A percentile compares a stretch with the other conserved stretches of the same genome.
Conservation (phyloP, 2,888 invertebrate species). For the Azorinus chamasolen region DNA sequence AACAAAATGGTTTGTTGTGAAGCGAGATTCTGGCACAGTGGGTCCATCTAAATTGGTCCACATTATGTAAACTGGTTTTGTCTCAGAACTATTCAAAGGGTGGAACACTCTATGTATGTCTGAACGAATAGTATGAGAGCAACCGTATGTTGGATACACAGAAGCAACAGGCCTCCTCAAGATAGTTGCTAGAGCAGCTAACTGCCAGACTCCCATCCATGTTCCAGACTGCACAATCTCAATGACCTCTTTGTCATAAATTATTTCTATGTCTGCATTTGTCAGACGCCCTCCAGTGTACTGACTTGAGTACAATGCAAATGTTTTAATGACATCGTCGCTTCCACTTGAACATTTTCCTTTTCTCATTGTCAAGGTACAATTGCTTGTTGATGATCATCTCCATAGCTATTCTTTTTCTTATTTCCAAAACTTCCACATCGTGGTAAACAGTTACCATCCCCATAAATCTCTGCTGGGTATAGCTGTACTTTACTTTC, state of each 20-base stretch:
- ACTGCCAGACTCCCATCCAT: conserved; percentile 20
- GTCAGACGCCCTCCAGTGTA: conserved; percentile 11
- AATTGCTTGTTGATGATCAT: too few relatives aligned
- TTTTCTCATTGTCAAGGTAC: conserved; percentile 6
- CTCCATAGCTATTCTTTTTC: too few relatives aligned
- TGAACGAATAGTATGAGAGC: not conserved
- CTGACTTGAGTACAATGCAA: conserved; percentile 12
- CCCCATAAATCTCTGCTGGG: conserved; percentile 14
- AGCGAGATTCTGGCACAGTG: not conserved
- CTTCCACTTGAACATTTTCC: conserved; percentile 4
- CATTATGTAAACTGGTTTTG: conserved; percentile 15
- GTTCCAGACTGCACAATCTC: conserved; percentile 8
- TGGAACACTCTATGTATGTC: conserved; percentile 21
- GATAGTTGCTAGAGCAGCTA: conserved; percentile 19
- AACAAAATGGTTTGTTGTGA: not conserved
- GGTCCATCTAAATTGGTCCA: conserved; percentile 22
- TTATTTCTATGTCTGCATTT: not conserved
- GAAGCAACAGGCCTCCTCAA: conserved; percentile 8
- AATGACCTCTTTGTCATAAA: conserved; percentile 6
- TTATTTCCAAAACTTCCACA: conserved; percentile 7
- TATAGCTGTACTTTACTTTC: too few relatives aligned
- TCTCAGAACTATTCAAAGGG: conserved; percentile 2
- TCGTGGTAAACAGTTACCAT: conserved; percentile 20
- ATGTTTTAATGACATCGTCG: conserved; percentile 24
- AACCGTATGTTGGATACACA: conserved; percentile 14